Evolutionary conservation across 2,888 invertebrate genomes (phyloP).

Genomic region (Himalopsyche anomala): DNA sequence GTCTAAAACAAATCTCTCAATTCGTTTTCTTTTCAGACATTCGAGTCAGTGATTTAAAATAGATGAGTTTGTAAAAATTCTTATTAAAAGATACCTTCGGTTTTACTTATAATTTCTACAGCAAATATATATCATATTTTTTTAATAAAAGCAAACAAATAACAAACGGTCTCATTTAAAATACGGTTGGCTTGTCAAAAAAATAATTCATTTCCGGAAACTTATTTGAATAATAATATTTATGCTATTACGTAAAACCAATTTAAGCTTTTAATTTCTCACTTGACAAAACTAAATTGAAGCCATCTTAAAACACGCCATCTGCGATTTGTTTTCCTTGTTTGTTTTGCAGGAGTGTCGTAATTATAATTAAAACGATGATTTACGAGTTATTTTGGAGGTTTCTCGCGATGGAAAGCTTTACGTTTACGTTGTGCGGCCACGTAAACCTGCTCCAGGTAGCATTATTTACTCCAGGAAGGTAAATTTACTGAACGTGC

Average conservation of each 20-base stretch:
- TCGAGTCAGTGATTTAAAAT: too few relatives aligned
- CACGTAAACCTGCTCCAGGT: slow-evolving; percentile 4
- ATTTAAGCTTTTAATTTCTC: slow-evolving; percentile 30
- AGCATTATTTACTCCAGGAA: slow-evolving; percentile 52
- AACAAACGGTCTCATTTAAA: too few relatives aligned
- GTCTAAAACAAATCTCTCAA: too few relatives aligned
- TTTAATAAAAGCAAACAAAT: too few relatives aligned
- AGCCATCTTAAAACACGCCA: slow-evolving; percentile 3
- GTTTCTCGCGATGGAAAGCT: slow-evolving; percentile 28
- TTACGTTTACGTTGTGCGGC: slow-evolving; percentile 19
- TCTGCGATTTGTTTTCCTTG: slow-evolving; percentile 34
- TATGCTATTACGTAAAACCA: background rate
- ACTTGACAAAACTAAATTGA: slow-evolving; percentile 18
- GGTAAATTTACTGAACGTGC: slow-evolving; percentile 53
- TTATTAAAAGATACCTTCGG: too few relatives aligned
- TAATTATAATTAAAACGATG: slow-evolving; percentile 34
- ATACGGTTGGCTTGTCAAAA: too few relatives aligned
- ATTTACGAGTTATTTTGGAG: slow-evolving; percentile 16
- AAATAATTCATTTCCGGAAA: background rate
- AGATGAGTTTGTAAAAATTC: too few relatives aligned
- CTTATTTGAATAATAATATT: background rate
- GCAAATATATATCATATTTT: too few relatives aligned
- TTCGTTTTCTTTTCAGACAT: too few relatives aligned
- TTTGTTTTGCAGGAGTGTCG: slow-evolving; percentile 8
- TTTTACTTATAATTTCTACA: too few relatives aligned